Base-by-base conservation (phyloP, 2,888 invertebrate genomes). In the Chymomyza procnemis region DNA sequence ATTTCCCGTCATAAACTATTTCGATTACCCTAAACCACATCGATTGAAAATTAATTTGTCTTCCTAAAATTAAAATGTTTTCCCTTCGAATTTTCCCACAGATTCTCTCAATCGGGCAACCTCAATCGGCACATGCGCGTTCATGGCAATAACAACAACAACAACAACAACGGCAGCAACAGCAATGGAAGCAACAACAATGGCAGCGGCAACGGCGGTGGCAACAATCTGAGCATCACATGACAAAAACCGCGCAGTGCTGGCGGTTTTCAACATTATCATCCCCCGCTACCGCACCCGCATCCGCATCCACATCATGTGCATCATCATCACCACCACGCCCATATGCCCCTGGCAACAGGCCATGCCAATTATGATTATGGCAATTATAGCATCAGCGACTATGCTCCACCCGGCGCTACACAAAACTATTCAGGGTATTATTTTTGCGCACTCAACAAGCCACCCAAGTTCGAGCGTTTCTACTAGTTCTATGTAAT, bases 71-170 rank as follows among this genome's bases (percentile, higher is more conserved):
- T n/a, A n/a, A n/a, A 34, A 8, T 12, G 34, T 34, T 41, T 41
- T 9, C n/a, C n/a, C n/a, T 41, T 12, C 4, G 1, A 16, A 1
- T 50, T n/a, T 16, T n/a, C 50, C 3, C 90, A 46, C 30, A 93
- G 94, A 89, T 99, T 99, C 92, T 98, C 98, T 5, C 99, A 99
- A 90, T 98, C 98, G 52, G 99, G 99, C 67, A 99, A 99, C 92
- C 93, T 99, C 71, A 99, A 99, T 92, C 94, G 99, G 85, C 99
- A 99, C 92, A 99, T 99, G 99, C 93, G 99, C 80, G 99, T 99
- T 3, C 99, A 99, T 89, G 96, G 96, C 46, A 93, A 93, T 81
- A 93, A 93, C 89, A 87, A 83, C 72, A 88, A 79, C 66, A 66
- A 64, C 56, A 69, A 73, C 16, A 61, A 83, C 72, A 88, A 79